These are phyloP conservation scores for Morus bassanus DNA, from an alignment of 2,797 vertebrate genomes.

Conservation along the genomic window DNA sequence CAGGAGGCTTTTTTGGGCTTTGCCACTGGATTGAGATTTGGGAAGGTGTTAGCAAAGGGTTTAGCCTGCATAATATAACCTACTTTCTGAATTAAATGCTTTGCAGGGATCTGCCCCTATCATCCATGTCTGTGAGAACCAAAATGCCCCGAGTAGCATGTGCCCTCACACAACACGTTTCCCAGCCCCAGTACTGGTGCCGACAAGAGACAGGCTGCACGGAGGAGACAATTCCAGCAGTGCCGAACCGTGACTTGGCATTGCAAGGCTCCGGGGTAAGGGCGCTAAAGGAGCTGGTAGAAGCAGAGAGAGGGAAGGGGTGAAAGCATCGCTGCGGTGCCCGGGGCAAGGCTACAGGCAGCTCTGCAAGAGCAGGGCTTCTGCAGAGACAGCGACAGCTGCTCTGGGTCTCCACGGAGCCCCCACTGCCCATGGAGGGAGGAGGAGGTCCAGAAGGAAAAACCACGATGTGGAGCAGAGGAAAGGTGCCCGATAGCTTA, in stretches of 20 bases:
- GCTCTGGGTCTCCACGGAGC: not conserved
- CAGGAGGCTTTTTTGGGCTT: not conserved
- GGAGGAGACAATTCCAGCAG: not conserved
- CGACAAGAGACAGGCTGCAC: fast-evolving
- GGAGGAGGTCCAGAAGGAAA: not conserved
- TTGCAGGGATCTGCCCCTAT: not conserved
- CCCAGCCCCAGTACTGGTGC: not conserved
- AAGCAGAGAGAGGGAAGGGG: not conserved
- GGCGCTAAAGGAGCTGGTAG: not conserved
- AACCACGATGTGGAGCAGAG: fast-evolving
- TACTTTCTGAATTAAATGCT: not conserved
- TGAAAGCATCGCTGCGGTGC: fast-evolving
- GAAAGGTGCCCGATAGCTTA: not conserved
- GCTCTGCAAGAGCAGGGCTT: not conserved
- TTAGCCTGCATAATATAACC: fast-evolving
- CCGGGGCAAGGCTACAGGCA: not conserved
- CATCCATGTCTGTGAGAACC: not conserved
- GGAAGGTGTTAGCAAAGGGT: not conserved
- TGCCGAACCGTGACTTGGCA: fast-evolving
- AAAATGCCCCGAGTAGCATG: fast-evolving
- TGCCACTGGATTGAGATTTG: not conserved
- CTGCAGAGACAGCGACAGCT: fast-evolving
- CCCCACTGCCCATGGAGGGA: fast-evolving
- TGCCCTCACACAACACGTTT: not conserved
- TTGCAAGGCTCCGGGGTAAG: not conserved